phyloP scores from a whole-genome alignment of 64 coral and sea anemone species.

The Actinia equina region DNA sequence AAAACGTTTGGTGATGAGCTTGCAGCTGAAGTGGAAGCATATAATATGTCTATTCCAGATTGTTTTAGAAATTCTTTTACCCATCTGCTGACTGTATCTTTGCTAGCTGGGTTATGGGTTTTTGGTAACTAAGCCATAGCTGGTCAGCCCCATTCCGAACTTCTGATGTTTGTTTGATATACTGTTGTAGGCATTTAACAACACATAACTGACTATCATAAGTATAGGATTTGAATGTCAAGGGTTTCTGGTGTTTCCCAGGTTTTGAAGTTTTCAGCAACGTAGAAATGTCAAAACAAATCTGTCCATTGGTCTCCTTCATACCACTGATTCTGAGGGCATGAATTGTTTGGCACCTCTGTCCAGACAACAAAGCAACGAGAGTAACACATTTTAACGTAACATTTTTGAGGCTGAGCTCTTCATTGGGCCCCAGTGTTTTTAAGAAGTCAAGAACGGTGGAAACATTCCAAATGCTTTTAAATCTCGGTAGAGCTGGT shows the following conservation, averaged over 20 bases:
- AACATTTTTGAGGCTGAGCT: slow-evolving; percentile 11
- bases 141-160: background rate
- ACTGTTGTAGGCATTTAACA: slow-evolving; percentile 14
- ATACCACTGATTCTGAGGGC: slow-evolving; percentile 30
- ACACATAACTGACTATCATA: slow-evolving; percentile 34
- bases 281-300: slow-evolving; percentile 27
- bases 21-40: background rate
- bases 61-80: background rate
- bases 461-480: slow-evolving; percentile 6
- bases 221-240: slow-evolving; percentile 9
- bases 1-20: background rate
- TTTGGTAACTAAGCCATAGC: slow-evolving; percentile 4
- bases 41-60: slow-evolving; percentile 23
- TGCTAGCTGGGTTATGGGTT: background rate
- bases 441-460: slow-evolving; percentile 19
- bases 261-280: slow-evolving; percentile 39
- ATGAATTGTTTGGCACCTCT: slow-evolving; percentile 66
- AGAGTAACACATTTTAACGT: slow-evolving; percentile 37
- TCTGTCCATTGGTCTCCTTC: slow-evolving; percentile 7
- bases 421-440: slow-evolving; percentile 29
- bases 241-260: slow-evolving; percentile 22
- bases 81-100: slow-evolving; percentile 8
- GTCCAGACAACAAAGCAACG: slow-evolving; percentile 25
- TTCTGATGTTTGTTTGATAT: background rate
- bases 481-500: slow-evolving; percentile 13